Base-by-base conservation (phyloP, 2,113 vertebrate species). In the Orientallactaga bullata region DNA sequence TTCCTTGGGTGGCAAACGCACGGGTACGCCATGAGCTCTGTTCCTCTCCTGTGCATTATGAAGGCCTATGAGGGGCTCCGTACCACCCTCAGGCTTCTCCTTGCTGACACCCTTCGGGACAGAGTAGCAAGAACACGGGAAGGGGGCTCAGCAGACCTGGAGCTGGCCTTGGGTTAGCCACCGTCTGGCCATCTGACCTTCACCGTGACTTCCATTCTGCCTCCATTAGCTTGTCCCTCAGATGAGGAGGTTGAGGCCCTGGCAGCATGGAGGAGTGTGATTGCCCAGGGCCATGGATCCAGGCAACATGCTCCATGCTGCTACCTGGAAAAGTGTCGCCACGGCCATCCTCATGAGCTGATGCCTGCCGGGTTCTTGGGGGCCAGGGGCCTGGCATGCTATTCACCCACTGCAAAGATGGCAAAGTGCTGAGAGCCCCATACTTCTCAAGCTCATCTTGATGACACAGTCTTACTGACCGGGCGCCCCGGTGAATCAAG, bases 251-350 rank as follows among this genome's bases (percentile, higher is more conserved):
- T 35, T 6, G 28, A 69, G 0, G 30, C 5, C 1, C 30, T 0
- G 2, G 24, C 5, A 37, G 74, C 28, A 13, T 2, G 1, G 15
- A 23, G 20, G 7, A 12, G 17, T 20, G 63, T 1, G 18, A 17
- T 0, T 1, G 37, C 2, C 0, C 5, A 30, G 68, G 72, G 37
- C 85, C 10, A 0, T 1, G 0, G 0, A 0, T 3, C n/a, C 8
- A 16, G 5, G n/a, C 5, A 18, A 4, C 1, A 21, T 16, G 35
- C 21, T 5, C 77, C 55, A 7, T 7, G 17, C 65, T 9, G 5
- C 63, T n/a, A 0, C 3, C 7, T 2, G 24, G 78, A 23, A 60
- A 7, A 17, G 21, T 4, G 6, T 60, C 11, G 0, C 6, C 37
- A 18, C 18, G 35, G 28, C 28, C 35, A 7, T 61, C 35, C 77